Conservation (phyloP, 2,888 invertebrate species). For the Himalopsyche anomala region DNA sequence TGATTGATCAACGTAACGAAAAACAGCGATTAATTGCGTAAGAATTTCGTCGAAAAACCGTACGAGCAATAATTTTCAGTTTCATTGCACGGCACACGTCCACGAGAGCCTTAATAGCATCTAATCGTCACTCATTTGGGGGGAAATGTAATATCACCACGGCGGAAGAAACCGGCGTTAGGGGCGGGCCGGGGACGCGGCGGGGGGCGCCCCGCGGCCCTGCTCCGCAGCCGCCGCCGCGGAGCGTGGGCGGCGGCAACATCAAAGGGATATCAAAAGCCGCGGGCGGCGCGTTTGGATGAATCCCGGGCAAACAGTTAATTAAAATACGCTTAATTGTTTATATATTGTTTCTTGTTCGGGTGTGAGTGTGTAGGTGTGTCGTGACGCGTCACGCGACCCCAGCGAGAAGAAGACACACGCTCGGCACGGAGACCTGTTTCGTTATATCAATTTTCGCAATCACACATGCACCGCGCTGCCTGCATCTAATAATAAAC, state of each 20-base stretch:
- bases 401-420: constrained; percentile 46
- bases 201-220: background rate
- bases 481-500: background rate
- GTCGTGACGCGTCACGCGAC: constrained; percentile 33
- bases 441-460: constrained; percentile 25
- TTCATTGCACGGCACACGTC: constrained; percentile 51
- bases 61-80: constrained; percentile 38
- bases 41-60: background rate
- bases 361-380: constrained; percentile 31
- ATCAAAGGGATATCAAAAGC: constrained; percentile 63
- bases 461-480: background rate
- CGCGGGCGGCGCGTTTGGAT: constrained; percentile 48
- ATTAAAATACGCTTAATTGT: constrained; percentile 62
- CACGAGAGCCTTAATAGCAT: constrained; percentile 63
- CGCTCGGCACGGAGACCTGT: background rate
- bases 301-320: constrained; percentile 54
- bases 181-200: background rate
- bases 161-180: constrained; percentile 48
- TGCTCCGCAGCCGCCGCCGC: constrained; percentile 39
- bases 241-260: constrained; percentile 54
- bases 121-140: constrained; percentile 66
- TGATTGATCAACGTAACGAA: too few species aligned
- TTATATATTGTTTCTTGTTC: too few species aligned
- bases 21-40: too few species aligned
- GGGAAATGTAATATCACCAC: constrained; percentile 66